A percentile compares a stretch with the other conserved stretches of the same genome.
phyloP scores from a whole-genome alignment of 92 coral and sea anemone genomes.

The Hydrozoanthus gracilis region DNA sequence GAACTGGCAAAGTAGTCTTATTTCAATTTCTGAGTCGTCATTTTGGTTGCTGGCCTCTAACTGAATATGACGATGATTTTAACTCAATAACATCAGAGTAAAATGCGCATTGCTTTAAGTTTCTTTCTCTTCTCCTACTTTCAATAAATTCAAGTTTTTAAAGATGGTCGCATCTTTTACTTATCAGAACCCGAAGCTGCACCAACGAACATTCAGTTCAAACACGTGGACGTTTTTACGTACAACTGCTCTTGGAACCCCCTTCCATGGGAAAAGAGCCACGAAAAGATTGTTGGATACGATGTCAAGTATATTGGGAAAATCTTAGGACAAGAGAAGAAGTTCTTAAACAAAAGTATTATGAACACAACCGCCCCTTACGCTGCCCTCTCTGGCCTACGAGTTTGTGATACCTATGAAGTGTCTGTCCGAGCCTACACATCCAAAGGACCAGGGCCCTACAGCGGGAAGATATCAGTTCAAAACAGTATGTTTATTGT shows the following conservation, averaged over 20 bases:
- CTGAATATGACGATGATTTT: no score
- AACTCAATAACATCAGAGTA: no score
- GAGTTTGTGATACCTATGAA: neutral
- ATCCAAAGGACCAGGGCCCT: neutral
- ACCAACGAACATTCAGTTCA: neutral
- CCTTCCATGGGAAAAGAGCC: neutral
- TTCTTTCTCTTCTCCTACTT: neutral
- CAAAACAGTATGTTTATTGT: neutral
- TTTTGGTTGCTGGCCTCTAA: no score
- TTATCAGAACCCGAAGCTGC: neutral
- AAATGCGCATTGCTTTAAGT: neutral
- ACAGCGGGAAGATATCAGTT: neutral
- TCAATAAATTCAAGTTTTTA: neutral
- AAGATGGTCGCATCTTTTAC: neutral
- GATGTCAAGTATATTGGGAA: neutral
- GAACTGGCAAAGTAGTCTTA: no score
- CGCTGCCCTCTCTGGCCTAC: neutral
- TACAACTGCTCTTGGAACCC: slow-evolving; percentile 8
- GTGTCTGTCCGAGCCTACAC: slow-evolving; percentile 2
- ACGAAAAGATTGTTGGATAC: neutral
- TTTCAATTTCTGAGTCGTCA: no score
- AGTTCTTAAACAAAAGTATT: neutral
- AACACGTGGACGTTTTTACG: neutral
- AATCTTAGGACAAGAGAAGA: neutral
- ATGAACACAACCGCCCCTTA: neutral